These are phyloP conservation scores for Drosophila subobscura DNA, from an alignment of 1,140 invertebrate species.

Conservation along the genomic window DNA sequence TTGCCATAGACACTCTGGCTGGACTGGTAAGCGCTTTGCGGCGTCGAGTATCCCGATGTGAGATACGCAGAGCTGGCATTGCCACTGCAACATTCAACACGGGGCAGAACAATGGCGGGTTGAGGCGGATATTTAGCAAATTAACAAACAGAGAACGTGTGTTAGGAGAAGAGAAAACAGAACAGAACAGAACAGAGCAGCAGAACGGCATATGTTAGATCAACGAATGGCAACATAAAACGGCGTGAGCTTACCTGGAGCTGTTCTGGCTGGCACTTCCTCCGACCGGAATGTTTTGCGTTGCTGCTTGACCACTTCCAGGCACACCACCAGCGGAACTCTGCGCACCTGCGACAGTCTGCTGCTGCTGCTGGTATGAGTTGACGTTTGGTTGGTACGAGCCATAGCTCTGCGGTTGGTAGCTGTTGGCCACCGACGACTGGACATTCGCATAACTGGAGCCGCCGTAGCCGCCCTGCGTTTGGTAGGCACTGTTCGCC, in stretches of 20 bases:
- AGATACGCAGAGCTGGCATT: conserved; percentile 83
- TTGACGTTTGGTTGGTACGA: conserved; percentile 80
- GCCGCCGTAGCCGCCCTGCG: conserved; percentile 66
- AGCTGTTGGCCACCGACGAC: conserved; percentile 76
- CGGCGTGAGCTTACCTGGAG: conserved; percentile 61
- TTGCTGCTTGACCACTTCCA: conserved; percentile 52
- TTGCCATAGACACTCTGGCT: conserved; percentile 84
- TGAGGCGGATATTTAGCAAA: conserved; percentile 17
- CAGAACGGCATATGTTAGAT: no score
- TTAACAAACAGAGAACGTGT: conserved; percentile 27
- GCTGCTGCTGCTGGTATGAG: conserved; percentile 75
- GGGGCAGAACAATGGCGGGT: conserved; percentile 13
- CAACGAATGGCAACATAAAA: conserved; percentile 4
- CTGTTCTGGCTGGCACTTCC: conserved; percentile 75
- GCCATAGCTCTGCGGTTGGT: conserved; percentile 78
- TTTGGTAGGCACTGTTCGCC: conserved; percentile 67
- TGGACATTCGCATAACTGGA: conserved; percentile 80
- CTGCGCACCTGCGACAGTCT: conserved; percentile 54
- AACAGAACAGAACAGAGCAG: conserved; percentile 4
- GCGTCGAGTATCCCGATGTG: conserved; percentile 78
- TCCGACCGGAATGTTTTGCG: conserved; percentile 83
- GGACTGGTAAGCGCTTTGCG: conserved; percentile 83
- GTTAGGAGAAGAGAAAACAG: conserved; percentile 34
- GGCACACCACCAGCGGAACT: conserved; percentile 50
- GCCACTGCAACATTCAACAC: conserved; percentile 59